Evolutionary conservation across 2,797 vertebrate species (phyloP), one percentile per base, ranked within the genome.

Genomic region (Coracias cyanogaster): DNA sequence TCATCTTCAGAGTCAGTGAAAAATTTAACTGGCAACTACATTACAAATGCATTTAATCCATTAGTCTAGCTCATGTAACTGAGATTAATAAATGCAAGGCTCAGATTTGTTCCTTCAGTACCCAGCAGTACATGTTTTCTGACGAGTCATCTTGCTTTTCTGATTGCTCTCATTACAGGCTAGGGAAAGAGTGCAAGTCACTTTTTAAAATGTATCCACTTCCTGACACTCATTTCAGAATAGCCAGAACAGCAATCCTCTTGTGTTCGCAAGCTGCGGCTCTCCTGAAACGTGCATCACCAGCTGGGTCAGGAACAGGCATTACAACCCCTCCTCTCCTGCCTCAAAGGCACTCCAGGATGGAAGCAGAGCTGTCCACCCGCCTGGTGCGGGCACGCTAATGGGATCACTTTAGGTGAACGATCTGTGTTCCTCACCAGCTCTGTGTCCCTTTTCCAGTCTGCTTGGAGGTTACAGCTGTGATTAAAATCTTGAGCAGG

Each of bases 21-120:
- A 90, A 89, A 85, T 58, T 54, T 87, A 86, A 78, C 58, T 80
- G 93, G 89, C 89, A 92, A 76, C 64, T 62, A 81, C 90, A 88
- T 58, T 89, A 84, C 61, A 91, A 95, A 92, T 84, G 49, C 81
- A 90, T 94, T 95, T 96, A 93, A 88, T 87, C 87, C 81, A 88
- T 83, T 65, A 94, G 70, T 51, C 49, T 82, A 8, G 22, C 66
- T 78, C 76, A 28, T 43, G 66, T 69, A 86, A 71, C 57, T 33
- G 57, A 76, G 85, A 89, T 92, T 94, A 93, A 90, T 57, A 93
- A 96, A 93, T 64, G 41, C 84, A 90, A 67, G 39, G 46, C 29
- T 96, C 78, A 69, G 82, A 69, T 90, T 89, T 91, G 78, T 81
- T 93, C 82, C 85, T 70, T 48, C 79, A 48, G 31, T 17, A 81